These are phyloP conservation scores for Priocnemis perturbator DNA, from an alignment of 2,888 invertebrate species.

Conservation along the genomic window DNA sequence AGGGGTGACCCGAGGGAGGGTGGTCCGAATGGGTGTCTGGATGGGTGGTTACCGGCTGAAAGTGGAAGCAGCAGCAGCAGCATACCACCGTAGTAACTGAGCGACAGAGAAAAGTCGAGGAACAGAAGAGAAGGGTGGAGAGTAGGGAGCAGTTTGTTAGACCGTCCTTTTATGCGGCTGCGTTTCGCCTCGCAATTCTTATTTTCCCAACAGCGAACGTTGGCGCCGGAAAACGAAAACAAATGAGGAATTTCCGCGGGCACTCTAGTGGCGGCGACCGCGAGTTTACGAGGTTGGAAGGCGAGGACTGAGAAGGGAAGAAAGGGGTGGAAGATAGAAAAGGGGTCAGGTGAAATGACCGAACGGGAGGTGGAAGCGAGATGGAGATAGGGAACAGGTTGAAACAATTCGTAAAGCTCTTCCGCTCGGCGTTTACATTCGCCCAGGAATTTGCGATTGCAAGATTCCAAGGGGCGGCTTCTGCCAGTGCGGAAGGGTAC, in stretches of 20 bases:
- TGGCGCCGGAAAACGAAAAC: conserved; percentile 47
- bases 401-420: conserved; percentile 60
- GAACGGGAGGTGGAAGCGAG: neutral
- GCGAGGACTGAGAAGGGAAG: too few species aligned
- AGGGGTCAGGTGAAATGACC: neutral
- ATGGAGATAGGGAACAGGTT: conserved; percentile 10
- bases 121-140: neutral
- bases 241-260: conserved; percentile 61
- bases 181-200: conserved; percentile 26
- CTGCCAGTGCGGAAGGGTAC: conserved; percentile 11
- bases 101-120: conserved; percentile 7
- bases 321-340: conserved; percentile 7
- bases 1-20: too few species aligned
- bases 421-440: conserved; percentile 61
- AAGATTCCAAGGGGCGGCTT: conserved; percentile 59
- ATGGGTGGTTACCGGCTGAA: too few species aligned
- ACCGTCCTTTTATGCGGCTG: neutral
- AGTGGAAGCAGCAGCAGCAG: too few species aligned
- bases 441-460: conserved; percentile 69
- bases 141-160: conserved; percentile 17
- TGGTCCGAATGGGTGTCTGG: too few species aligned
- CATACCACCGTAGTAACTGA: too few species aligned
- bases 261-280: conserved; percentile 25
- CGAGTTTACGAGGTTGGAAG: conserved; percentile 21
- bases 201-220: conserved; percentile 24